Conservation (phyloP, 2,113 vertebrate species). For the Sakesphorus luctuosus region DNA sequence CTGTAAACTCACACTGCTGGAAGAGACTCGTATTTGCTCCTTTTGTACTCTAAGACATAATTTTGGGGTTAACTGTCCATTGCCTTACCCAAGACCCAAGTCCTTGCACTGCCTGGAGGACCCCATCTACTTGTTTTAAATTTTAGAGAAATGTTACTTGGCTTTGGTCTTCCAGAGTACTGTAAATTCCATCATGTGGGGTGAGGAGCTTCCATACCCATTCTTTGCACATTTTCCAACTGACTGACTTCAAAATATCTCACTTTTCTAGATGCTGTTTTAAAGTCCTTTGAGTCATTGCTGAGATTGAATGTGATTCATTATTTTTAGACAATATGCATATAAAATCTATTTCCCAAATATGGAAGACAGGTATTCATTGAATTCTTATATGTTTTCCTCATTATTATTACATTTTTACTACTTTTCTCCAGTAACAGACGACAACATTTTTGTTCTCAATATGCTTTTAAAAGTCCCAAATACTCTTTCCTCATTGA, state of each 20-base stretch:
- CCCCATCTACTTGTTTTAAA: background rate
- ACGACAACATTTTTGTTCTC: slow-evolving; percentile 59
- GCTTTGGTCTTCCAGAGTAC: background rate
- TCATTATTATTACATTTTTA: slow-evolving; percentile 5
- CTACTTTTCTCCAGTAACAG: slow-evolving; percentile 19
- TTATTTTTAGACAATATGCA: slow-evolving; percentile 27
- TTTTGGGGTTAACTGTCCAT: background rate
- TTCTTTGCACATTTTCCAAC: background rate
- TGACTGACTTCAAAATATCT: slow-evolving; percentile 5
- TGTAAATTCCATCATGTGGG: background rate
- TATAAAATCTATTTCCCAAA: slow-evolving; percentile 37
- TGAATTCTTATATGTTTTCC: slow-evolving; percentile 14
- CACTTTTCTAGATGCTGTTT: slow-evolving; percentile 8
- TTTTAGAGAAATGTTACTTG: background rate
- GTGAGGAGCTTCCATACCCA: background rate
- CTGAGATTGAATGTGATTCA: background rate
- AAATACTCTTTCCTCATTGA: slow-evolving; percentile 20
- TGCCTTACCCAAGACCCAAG: background rate
- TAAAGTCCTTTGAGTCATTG: slow-evolving; percentile 22
- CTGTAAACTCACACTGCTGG: background rate
- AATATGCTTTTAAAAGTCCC: slow-evolving; percentile 10
- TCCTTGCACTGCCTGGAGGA: background rate
- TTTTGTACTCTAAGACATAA: background rate
- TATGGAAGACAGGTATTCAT: slow-evolving; percentile 36
- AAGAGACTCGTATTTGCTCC: background rate